Conservation (phyloP, 2,888 invertebrate species). For the Microctonus brassicae region DNA sequence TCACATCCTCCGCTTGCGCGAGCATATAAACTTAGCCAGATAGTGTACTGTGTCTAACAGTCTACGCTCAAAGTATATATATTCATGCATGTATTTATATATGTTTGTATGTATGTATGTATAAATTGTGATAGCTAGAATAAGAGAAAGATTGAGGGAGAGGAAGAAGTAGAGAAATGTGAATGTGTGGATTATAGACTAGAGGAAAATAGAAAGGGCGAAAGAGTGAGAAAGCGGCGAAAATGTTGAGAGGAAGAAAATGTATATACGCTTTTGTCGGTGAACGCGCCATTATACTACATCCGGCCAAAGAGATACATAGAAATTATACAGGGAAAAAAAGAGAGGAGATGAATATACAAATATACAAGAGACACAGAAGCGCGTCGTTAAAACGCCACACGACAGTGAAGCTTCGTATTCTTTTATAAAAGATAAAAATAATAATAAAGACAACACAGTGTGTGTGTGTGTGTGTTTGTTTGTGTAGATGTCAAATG, state of each 20-base stretch:
- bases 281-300: slow-evolving; percentile 55
- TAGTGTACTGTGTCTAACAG: not conserved
- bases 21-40: slow-evolving; percentile 35
- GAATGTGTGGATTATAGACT: not conserved
- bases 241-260: slow-evolving; percentile 45
- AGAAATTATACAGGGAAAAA: not conserved
- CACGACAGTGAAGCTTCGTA: not conserved
- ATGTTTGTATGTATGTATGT: not conserved
- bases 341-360: not conserved
- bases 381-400: not conserved
- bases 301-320: slow-evolving; percentile 46
- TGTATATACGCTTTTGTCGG: slow-evolving; percentile 54
- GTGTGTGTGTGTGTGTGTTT: not conserved
- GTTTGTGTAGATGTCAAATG: not conserved
- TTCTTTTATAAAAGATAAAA: too few relatives aligned
- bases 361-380: not conserved
- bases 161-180: not conserved
- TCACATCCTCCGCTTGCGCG: slow-evolving; percentile 31
- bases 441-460: not conserved
- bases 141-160: not conserved
- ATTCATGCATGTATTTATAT: not conserved
- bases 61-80: not conserved
- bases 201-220: slow-evolving; percentile 38
- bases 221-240: slow-evolving; percentile 49
- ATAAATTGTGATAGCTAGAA: not conserved